Base-by-base conservation (phyloP, 2,797 vertebrate genomes). In the Prionace glauca region DNA sequence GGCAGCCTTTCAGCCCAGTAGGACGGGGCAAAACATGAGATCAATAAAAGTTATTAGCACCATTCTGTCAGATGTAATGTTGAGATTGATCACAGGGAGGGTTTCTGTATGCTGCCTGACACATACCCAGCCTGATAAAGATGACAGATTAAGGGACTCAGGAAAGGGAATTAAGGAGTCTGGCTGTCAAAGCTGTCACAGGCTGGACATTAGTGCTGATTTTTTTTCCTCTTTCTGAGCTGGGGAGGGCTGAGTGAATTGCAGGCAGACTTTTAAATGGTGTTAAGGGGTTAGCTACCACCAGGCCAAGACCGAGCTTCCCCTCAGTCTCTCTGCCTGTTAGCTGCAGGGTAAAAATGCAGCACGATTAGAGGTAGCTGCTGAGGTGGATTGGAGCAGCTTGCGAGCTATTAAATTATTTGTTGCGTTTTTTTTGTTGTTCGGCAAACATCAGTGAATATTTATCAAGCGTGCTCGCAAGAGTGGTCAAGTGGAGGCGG, bases 41-140 rank as follows among this genome's bases (percentile, higher is more conserved):
- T 99, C 99, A 98, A 99, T 99, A 99, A 50, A 50, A 99, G 98
- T 99, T 99, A 99, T 99, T 99, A 99, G 99, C 99, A 99, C 99
- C 99, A 99, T 99, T 99, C 99, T 99, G 99, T 99, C 99, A 99
- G 99, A 98, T 98, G 98, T 99, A 99, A 99, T 99, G 98, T 99
- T 98, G 98, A 99, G 99, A 99, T 99, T 99, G 99, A 99, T 99
- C 98, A 98, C 97, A 98, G 98, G 98, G 97, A 98, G 97, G 97
- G 97, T 98, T 98, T 97, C 97, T 97, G 97, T 96, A 96, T 96
- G 96, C 97, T 95, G 96, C 97, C 96, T 98, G 97, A 98, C 98
- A 98, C 97, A 98, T 98, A 97, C 97, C 97, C 96, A 96, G 98
- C 97, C 98, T 99, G 99, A 99, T 99, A 99, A 99, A 99, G 99